phyloP scores from a whole-genome alignment of 1,140 invertebrate genomes.

The Bombyx mandarina region DNA sequence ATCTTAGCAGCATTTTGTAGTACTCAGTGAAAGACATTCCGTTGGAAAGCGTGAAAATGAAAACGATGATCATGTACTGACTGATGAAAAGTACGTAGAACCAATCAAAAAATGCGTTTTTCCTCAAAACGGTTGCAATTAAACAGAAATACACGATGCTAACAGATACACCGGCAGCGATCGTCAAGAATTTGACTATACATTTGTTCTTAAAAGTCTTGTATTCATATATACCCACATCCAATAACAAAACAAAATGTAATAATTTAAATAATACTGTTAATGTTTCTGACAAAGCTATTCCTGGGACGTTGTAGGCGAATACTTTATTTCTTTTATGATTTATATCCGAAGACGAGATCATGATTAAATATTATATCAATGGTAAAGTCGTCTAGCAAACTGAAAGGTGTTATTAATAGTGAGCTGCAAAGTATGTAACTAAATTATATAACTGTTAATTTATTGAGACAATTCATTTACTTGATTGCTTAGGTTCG shows the following conservation, averaged over 20 bases:
- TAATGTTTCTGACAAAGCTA: background rate
- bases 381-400: too few relatives aligned
- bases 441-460: too few relatives aligned
- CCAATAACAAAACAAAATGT: background rate
- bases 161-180: background rate
- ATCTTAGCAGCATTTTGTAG: background rate
- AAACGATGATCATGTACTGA: background rate
- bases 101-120: background rate
- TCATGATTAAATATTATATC: too few relatives aligned
- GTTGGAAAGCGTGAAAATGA: background rate
- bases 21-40: background rate
- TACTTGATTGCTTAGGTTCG: too few relatives aligned
- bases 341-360: too few relatives aligned
- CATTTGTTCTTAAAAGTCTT: background rate
- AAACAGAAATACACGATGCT: too few relatives aligned
- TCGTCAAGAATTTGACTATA: background rate
- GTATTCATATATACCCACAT: background rate
- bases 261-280: slow-evolving; percentile 1
- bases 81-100: background rate
- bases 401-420: too few relatives aligned
- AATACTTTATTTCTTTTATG: too few relatives aligned
- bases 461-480: too few relatives aligned
- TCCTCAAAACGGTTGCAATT: background rate
- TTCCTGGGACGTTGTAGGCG: background rate
- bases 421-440: too few relatives aligned